Base-by-base conservation (phyloP, 2,113 vertebrate genomes). In the Monarcha castaneiventris region DNA sequence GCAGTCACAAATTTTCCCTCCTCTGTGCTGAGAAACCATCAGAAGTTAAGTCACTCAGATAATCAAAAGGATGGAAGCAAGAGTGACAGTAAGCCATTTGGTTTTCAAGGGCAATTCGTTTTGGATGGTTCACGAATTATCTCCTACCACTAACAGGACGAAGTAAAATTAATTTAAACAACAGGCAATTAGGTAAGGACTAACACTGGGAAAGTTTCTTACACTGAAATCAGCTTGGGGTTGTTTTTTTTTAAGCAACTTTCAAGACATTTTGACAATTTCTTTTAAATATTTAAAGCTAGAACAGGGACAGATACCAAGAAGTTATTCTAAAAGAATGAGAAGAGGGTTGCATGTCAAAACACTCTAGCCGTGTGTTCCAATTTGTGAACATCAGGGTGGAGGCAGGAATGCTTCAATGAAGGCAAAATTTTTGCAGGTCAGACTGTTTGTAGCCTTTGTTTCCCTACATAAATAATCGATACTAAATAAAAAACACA, bases 211-310 rank as follows among this genome's bases (percentile, higher is more conserved):
- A 52, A 56, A 41, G n/a, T 19, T 88, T 90, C 5, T 73, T 32
- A 27, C 26, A 32, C n/a, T n/a, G n/a, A 30, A 82, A 73, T 25
- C 1, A 2, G 68, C 8, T 11, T 0, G 0, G 2, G 11, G 2
- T 16, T 14, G 5, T 0, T 20, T 64, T 63, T 63, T 52, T 51
- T 58, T 1, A 74, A 93, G 41, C 14, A 48, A 35, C 32, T 90
- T 78, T 3, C 7, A 92, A 85, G 27, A 59, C 13, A 59, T 5
- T 35, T 0, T 10, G 30, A 62, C 10, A 37, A 22, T 44, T 63
- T 39, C 2, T 81, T 79, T 48, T 48, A 35, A 51, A 8, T 39
- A 48, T 56, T 78, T 61, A 68, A 82, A 91, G 43, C 29, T 7
- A 68, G 35, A 90, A 49, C 3, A 82, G 4, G 3, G 35, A 52